phyloP scores from a whole-genome alignment of 53 echinoderm and acorn worm genomes.

The Astropecten irregularis region DNA sequence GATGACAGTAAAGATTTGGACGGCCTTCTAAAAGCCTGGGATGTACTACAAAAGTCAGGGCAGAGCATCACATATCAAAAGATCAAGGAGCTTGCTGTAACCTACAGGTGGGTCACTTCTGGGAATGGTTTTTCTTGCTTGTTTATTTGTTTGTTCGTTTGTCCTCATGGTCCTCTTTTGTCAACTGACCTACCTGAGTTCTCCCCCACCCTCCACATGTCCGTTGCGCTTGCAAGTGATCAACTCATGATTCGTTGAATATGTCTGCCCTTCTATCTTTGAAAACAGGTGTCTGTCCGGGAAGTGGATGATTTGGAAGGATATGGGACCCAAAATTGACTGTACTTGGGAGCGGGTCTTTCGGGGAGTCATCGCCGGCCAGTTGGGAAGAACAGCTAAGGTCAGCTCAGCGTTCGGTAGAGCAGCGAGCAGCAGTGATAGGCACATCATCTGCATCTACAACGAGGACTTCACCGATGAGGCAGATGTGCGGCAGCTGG shows the following conservation, averaged over 20 bases:
- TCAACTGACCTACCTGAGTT: too few species aligned
- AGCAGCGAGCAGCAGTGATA: neutral
- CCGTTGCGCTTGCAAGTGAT: too few species aligned
- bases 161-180: too few species aligned
- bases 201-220: too few species aligned
- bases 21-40: slow-evolving; percentile 7
- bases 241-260: too few species aligned
- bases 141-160: neutral
- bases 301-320: slow-evolving; percentile 55
- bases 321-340: slow-evolving; percentile 14
- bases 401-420: slow-evolving; percentile 11
- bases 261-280: too few species aligned
- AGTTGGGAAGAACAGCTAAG: slow-evolving; percentile 43
- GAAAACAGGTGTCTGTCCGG: slow-evolving; percentile 16
- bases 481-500: slow-evolving; percentile 11
- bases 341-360: slow-evolving; percentile 55
- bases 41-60: slow-evolving; percentile 13
- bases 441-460: slow-evolving; percentile 62
- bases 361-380: slow-evolving; percentile 22
- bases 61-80: slow-evolving; percentile 29
- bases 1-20: neutral
- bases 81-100: slow-evolving; percentile 42
- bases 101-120: slow-evolving; percentile 12
- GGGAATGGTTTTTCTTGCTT: neutral
- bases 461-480: slow-evolving; percentile 52